Evolutionary conservation across 2,888 invertebrate species (phyloP).

Genomic region (Heliconius charithonia): DNA sequence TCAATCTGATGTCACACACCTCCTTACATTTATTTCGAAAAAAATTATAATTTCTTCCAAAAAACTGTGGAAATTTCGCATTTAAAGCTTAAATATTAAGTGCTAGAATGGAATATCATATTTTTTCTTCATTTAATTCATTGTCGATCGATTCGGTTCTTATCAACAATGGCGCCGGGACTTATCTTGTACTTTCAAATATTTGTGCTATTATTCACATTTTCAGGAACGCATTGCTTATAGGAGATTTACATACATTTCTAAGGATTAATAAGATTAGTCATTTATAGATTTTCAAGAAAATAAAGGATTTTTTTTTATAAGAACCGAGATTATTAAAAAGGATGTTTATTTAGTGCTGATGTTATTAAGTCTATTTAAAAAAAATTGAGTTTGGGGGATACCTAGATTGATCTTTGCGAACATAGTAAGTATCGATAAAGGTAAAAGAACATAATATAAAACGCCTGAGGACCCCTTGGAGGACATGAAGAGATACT

Average conservation of each 20-base stretch:
- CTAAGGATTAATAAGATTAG: not conserved
- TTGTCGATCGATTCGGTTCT: conserved; percentile 25
- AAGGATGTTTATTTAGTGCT: not conserved
- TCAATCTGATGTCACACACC: conserved; percentile 39
- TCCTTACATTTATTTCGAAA: conserved; percentile 8
- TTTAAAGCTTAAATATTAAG: not conserved
- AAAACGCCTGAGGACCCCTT: too few relatives aligned
- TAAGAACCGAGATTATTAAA: not conserved
- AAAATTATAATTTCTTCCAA: not conserved
- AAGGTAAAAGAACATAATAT: too few relatives aligned
- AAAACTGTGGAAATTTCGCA: not conserved
- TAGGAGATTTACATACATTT: not conserved
- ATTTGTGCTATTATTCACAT: conserved; percentile 51
- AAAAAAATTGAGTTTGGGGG: not conserved
- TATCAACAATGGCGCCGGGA: conserved; percentile 49
- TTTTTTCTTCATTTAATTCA: not conserved
- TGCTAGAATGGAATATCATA: conserved; percentile 6
- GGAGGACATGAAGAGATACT: too few relatives aligned
- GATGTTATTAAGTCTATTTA: not conserved
- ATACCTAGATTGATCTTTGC: too few relatives aligned
- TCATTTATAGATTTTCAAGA: not conserved
- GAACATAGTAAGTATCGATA: too few relatives aligned
- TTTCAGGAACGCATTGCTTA: conserved; percentile 30
- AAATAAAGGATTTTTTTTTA: not conserved
- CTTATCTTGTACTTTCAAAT: conserved; percentile 50